phyloP scores from a whole-genome alignment of 2,888 invertebrate species.

The Megalurothrips usitatus region DNA sequence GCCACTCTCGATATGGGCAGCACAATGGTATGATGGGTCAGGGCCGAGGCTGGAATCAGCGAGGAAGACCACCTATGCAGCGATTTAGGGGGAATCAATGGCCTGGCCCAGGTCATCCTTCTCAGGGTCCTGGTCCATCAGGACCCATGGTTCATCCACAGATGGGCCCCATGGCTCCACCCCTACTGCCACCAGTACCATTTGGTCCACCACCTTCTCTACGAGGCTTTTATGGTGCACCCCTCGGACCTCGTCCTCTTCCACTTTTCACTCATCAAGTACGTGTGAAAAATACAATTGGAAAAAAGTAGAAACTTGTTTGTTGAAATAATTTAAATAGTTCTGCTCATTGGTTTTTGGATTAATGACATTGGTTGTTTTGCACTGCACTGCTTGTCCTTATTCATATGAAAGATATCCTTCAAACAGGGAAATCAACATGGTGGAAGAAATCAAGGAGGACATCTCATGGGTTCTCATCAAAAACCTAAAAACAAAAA shows the following conservation, averaged over 20 bases:
- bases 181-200: not conserved
- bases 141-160: conserved; percentile 3
- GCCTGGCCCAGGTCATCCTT: not conserved
- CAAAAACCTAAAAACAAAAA: conserved; percentile 1
- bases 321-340: not conserved
- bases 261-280: not conserved
- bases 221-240: not conserved
- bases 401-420: too few relatives aligned
- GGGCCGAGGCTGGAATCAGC: not conserved
- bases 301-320: not conserved
- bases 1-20: not conserved
- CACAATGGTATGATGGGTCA: not conserved
- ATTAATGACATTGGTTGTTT: too few relatives aligned
- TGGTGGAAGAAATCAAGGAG: not conserved
- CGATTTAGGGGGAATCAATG: not conserved
- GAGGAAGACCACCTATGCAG: conserved; percentile 6
- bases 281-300: not conserved
- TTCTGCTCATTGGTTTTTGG: too few relatives aligned
- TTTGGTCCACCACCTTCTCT: not conserved
- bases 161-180: not conserved
- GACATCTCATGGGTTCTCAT: not conserved
- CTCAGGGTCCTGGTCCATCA: not conserved
- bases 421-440: not conserved
- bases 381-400: too few relatives aligned
- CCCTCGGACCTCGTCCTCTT: not conserved